Conservation (phyloP, 1,140 invertebrate genomes). For the Nasonia giraulti region DNA sequence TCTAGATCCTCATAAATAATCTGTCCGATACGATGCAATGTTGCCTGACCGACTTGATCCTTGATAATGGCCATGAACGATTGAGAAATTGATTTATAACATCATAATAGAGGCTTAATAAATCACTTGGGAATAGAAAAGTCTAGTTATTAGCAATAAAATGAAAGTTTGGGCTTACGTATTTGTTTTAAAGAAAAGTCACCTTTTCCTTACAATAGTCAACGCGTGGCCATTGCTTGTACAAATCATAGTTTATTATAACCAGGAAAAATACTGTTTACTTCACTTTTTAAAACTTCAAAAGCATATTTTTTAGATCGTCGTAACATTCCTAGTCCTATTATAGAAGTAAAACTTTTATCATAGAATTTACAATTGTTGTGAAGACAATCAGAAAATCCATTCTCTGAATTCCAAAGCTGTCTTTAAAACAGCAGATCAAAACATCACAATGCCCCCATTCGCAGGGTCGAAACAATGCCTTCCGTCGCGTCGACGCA, state of each 20-base stretch:
- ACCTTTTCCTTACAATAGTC: neutral
- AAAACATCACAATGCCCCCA: conserved; percentile 23
- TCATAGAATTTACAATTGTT: too few species aligned
- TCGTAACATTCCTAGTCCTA: neutral
- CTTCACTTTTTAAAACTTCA: too few species aligned
- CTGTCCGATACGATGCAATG: conserved; percentile 33
- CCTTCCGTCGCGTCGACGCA: conserved; percentile 71
- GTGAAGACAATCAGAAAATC: too few species aligned
- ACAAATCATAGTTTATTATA: neutral
- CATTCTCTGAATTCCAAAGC: too few species aligned
- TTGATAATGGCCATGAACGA: conserved; percentile 37
- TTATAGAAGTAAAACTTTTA: too few species aligned
- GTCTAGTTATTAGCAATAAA: conserved; percentile 18
- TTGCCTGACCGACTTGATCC: conserved; percentile 5
- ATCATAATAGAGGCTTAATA: conserved; percentile 37
- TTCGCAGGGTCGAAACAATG: conserved; percentile 65
- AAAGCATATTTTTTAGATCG: too few species aligned
- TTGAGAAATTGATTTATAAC: conserved; percentile 44
- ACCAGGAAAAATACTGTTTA: neutral
- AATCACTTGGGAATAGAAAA: conserved; percentile 33
- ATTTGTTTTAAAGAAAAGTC: conserved; percentile 2
- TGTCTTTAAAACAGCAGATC: neutral
- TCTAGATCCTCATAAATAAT: conserved; percentile 39
- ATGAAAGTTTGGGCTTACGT: conserved; percentile 22
- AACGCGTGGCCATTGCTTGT: too few species aligned